Percentiles rank a stretch among this genome's conserved stretches.
Conservation (phyloP, 2,113 vertebrate species). For the Lepisosteus osseus region DNA sequence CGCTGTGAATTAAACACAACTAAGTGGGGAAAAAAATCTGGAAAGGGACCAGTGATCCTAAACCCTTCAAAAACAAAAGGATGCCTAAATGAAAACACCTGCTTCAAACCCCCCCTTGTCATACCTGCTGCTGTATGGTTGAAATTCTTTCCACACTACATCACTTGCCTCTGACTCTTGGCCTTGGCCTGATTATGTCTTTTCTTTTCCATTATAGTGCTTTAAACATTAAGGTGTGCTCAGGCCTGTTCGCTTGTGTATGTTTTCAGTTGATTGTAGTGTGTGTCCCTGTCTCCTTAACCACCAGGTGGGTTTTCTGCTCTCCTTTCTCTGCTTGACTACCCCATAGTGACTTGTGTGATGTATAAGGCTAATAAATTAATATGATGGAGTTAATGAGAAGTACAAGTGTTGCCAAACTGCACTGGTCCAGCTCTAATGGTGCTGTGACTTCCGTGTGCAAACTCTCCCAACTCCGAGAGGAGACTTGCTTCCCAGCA, state of each 20-base stretch:
- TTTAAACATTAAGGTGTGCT: neutral
- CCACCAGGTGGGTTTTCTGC: neutral
- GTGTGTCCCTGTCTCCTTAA: neutral
- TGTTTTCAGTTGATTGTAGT: neutral
- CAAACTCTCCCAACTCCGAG: conserved; percentile 50
- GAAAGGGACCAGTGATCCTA: too few species aligned
- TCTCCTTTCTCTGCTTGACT: conserved; percentile 36
- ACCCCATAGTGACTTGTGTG: conserved; percentile 60
- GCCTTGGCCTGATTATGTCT: too few species aligned
- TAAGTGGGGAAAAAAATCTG: too few species aligned
- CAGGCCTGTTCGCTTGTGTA: neutral
- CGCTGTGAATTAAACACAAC: too few species aligned
- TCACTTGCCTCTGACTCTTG: too few species aligned
- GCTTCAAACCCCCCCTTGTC: too few species aligned
- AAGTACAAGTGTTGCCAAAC: conserved; percentile 59
- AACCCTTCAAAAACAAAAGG: too few species aligned
- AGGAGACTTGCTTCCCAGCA: conserved; percentile 64
- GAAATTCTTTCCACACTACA: too few species aligned
- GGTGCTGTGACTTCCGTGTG: conserved; percentile 48
- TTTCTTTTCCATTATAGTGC: too few species aligned
- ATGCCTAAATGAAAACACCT: too few species aligned
- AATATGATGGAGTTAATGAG: conserved; percentile 71
- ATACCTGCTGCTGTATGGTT: too few species aligned
- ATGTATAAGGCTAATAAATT: conserved; percentile 65
- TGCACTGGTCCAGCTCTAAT: conserved; percentile 43